A percentile compares a stretch with the other conserved stretches of the same genome.
Evolutionary conservation across 2,888 invertebrate species (phyloP).

Genomic region (Desoria tigrina): DNA sequence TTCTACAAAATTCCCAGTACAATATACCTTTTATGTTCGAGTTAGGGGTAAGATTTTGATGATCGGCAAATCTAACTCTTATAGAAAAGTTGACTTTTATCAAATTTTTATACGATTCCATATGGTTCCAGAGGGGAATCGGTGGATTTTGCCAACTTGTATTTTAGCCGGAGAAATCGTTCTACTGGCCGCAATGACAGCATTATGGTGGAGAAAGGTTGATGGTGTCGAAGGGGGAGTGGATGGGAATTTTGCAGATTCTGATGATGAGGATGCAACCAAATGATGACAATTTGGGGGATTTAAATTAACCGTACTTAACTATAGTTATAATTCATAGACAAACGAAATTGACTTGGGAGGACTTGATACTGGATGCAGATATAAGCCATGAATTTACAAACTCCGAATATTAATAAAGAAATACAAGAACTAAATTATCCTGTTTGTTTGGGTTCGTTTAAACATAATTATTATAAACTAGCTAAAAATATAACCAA

Average conservation of each 20-base stretch:
- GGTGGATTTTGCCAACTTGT: slow-evolving; percentile 26
- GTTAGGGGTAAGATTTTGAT: slow-evolving; percentile 26
- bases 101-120: too few relatives aligned
- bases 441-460: too few relatives aligned
- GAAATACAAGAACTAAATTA: too few relatives aligned
- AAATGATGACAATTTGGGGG: too few relatives aligned
- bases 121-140: slow-evolving; percentile 14
- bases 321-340: too few relatives aligned
- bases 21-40: slow-evolving; percentile 24
- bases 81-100: background rate
- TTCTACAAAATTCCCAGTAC: slow-evolving; percentile 18
- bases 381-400: too few relatives aligned
- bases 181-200: slow-evolving; percentile 27
- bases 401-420: too few relatives aligned
- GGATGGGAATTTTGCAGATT: slow-evolving; percentile 22
- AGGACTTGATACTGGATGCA: slow-evolving; percentile 18
- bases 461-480: too few relatives aligned
- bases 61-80: background rate
- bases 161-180: slow-evolving; percentile 33
- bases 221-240: slow-evolving; percentile 4
- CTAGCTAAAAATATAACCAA: too few relatives aligned
- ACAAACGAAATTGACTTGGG: background rate
- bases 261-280: slow-evolving; percentile 35
- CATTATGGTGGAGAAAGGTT: slow-evolving; percentile 21
- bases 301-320: too few relatives aligned